Conservation (phyloP, 2,113 vertebrate genomes). For the Calypte anna region DNA sequence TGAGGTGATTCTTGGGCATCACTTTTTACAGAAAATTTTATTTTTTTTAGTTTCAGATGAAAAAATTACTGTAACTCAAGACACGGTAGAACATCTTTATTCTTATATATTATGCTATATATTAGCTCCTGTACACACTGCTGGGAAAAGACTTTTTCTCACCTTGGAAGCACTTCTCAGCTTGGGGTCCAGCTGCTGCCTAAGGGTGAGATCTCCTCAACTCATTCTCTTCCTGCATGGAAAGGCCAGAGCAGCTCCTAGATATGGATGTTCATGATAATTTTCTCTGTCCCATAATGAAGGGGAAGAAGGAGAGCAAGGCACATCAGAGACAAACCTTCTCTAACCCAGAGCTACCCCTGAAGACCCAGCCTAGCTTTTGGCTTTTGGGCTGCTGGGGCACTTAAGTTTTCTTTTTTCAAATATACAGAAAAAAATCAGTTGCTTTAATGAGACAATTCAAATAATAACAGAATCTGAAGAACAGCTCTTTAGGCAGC, state of each 20-base stretch:
- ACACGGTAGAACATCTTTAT: not conserved
- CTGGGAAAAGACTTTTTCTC: not conserved
- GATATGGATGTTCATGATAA: not conserved
- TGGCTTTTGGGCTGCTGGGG: not conserved
- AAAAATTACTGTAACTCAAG: not conserved
- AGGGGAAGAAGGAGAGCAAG: not conserved
- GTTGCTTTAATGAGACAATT: constrained; percentile 42
- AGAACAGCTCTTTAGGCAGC: not conserved
- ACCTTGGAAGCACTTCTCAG: not conserved
- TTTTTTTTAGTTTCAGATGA: not conserved
- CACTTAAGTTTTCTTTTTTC: constrained; percentile 6
- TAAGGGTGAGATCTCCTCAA: not conserved
- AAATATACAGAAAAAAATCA: constrained; percentile 26
- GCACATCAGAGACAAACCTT: fast-evolving
- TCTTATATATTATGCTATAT: not conserved
- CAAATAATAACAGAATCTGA: constrained; percentile 13
- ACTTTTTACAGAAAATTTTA: not conserved
- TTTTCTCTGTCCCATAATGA: not conserved
- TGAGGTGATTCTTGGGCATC: not conserved
- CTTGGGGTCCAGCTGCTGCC: not conserved
- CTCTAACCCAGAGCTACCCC: not conserved
- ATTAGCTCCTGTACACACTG: not conserved
- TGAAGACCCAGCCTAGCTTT: not conserved
- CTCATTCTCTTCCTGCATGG: not conserved
- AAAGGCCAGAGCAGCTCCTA: not conserved